Conservation (phyloP, 2,113 vertebrate species). For the Chunga burmeisteri region DNA sequence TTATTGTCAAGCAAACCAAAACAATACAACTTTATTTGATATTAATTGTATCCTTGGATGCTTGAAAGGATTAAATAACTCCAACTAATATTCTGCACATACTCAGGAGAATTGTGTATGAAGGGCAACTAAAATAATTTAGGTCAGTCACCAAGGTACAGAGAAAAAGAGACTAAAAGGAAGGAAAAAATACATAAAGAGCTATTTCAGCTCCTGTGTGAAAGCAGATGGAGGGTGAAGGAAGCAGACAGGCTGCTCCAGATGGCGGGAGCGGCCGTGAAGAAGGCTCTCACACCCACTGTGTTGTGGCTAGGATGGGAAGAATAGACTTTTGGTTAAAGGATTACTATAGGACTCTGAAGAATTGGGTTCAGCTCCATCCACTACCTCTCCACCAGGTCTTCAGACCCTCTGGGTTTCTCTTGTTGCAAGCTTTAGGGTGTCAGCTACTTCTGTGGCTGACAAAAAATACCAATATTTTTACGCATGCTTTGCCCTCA, state of each 20-base stretch:
- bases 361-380: neutral
- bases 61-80: slow-evolving; percentile 19
- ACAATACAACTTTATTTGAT: slow-evolving; percentile 44
- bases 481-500: neutral
- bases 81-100: neutral
- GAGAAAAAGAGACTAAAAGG: neutral
- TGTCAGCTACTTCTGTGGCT: neutral
- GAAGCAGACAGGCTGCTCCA: slow-evolving; percentile 64
- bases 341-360: neutral
- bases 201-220: neutral
- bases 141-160: slow-evolving; percentile 5
- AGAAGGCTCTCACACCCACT: slow-evolving; percentile 57
- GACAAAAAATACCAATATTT: neutral
- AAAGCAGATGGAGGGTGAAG: slow-evolving; percentile 65
- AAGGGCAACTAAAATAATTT: neutral
- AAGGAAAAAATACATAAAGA: neutral
- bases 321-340: slow-evolving; percentile 20
- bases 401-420: neutral
- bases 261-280: neutral
- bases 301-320: slow-evolving; percentile 57
- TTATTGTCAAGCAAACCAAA: slow-evolving; percentile 42
- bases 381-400: neutral
- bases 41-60: slow-evolving; percentile 18
- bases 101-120: neutral
- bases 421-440: neutral